Evolutionary conservation across 2,113 vertebrate species (phyloP).

Genomic region (Vulpes ferrilata): DNA sequence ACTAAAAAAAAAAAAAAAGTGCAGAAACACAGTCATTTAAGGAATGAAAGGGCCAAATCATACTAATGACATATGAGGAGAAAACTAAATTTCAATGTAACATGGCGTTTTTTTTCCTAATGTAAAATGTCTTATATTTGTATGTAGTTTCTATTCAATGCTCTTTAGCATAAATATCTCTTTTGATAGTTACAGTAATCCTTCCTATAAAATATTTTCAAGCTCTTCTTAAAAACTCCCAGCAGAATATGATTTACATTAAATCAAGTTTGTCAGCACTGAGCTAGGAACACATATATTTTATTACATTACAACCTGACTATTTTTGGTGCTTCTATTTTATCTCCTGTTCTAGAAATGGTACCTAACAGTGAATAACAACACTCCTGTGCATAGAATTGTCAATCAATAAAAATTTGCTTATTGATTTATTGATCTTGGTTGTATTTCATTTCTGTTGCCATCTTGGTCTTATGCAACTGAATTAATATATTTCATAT

Average conservation of each 20-base stretch:
- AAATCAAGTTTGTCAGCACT: background rate
- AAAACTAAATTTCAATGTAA: background rate
- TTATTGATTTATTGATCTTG: slow-evolving; percentile 22
- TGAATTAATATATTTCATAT: slow-evolving; percentile 34
- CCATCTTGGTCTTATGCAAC: background rate
- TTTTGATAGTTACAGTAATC: background rate
- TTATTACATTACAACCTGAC: background rate
- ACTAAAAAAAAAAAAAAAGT: background rate
- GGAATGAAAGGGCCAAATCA: slow-evolving; percentile 14
- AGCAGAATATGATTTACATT: slow-evolving; percentile 12
- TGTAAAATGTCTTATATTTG: slow-evolving; percentile 9
- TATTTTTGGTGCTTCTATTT: slow-evolving; percentile 15
- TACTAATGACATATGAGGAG: background rate
- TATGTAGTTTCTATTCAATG: slow-evolving; percentile 1
- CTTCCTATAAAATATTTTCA: slow-evolving; percentile 40
- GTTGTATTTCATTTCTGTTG: slow-evolving; percentile 26
- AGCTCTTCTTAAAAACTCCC: background rate
- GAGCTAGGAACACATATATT: background rate
- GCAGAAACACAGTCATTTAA: background rate
- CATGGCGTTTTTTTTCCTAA: background rate
- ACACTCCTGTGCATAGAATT: background rate
- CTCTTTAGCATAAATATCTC: slow-evolving; percentile 38
- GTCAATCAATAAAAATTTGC: background rate
- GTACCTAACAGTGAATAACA: background rate
- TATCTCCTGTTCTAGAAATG: slow-evolving; percentile 17